phyloP scores from a whole-genome alignment of 2,888 invertebrate genomes.

The Magallana nippona region DNA sequence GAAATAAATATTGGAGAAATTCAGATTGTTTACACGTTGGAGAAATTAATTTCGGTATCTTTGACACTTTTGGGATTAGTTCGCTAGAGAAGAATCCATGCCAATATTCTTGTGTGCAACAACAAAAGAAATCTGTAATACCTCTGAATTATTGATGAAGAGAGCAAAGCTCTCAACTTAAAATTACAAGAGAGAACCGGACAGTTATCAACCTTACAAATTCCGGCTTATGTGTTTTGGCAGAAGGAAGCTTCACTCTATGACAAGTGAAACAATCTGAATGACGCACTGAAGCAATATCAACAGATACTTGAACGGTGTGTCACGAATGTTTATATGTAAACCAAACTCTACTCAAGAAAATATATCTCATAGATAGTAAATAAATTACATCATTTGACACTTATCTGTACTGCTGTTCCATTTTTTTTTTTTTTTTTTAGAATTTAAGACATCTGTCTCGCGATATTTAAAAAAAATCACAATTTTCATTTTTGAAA shows the following conservation, averaged over 20 bases:
- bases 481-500: too few species aligned
- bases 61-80: slow-evolving; percentile 32
- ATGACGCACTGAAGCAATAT: slow-evolving; percentile 18
- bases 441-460: too few species aligned
- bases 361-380: too few species aligned
- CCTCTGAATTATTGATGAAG: slow-evolving; percentile 27
- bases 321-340: slow-evolving; percentile 1
- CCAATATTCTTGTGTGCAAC: slow-evolving; percentile 29
- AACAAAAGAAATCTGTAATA: slow-evolving; percentile 26
- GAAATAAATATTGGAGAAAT: slow-evolving; percentile 30
- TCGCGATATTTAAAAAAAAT: too few species aligned
- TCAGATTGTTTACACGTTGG: slow-evolving; percentile 30
- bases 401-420: too few species aligned
- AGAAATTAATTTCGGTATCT: slow-evolving; percentile 31
- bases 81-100: slow-evolving; percentile 15
- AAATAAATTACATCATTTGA: too few species aligned
- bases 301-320: slow-evolving; percentile 24
- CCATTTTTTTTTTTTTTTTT: too few species aligned
- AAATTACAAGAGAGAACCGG: slow-evolving; percentile 29
- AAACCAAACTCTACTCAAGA: background rate
- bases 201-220: slow-evolving; percentile 31
- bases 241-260: background rate
- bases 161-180: slow-evolving; percentile 27
- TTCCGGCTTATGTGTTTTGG: slow-evolving; percentile 21
- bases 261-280: slow-evolving; percentile 22